Evolutionary conservation across 30 jellyfish, hydroid and myxozoan genomes (phyloP).

Genomic region (Rhopilema esculentum): DNA sequence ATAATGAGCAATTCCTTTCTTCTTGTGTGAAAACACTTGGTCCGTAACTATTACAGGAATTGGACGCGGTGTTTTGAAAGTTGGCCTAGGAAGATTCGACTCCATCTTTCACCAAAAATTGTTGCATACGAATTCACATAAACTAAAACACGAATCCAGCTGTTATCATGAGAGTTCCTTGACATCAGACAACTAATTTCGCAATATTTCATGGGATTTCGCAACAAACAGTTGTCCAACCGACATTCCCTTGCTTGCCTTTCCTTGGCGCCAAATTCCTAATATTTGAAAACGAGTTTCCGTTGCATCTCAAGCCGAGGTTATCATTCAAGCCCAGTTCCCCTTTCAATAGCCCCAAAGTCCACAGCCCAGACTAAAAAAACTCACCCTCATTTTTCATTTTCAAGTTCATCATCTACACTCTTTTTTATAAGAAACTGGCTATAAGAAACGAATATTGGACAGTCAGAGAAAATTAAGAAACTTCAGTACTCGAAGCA

Average conservation of each 20-base stretch:
- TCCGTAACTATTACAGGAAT: constrained; percentile 74
- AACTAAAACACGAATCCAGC: neutral
- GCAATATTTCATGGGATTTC: neutral
- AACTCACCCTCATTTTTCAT: no score
- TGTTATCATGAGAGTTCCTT: neutral
- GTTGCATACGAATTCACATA: neutral
- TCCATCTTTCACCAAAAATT: neutral
- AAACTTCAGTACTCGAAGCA: no score
- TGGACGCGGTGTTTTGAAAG: constrained; percentile 86
- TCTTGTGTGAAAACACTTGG: constrained; percentile 75
- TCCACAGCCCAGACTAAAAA: neutral
- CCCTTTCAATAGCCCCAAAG: neutral
- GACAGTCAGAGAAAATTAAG: no score
- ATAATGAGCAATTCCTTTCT: constrained; percentile 60
- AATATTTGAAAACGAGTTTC: neutral
- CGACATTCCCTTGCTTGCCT: neutral
- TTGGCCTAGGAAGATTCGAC: constrained; percentile 40
- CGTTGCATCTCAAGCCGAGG: neutral
- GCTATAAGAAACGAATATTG: no score
- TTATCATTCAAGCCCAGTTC: neutral
- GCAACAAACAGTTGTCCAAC: neutral
- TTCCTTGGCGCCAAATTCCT: neutral
- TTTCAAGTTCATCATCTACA: no score
- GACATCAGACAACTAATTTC: neutral
- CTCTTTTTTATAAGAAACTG: no score